Evolutionary conservation across 2,113 vertebrate species (phyloP).

Genomic region (Pipra filicauda): DNA sequence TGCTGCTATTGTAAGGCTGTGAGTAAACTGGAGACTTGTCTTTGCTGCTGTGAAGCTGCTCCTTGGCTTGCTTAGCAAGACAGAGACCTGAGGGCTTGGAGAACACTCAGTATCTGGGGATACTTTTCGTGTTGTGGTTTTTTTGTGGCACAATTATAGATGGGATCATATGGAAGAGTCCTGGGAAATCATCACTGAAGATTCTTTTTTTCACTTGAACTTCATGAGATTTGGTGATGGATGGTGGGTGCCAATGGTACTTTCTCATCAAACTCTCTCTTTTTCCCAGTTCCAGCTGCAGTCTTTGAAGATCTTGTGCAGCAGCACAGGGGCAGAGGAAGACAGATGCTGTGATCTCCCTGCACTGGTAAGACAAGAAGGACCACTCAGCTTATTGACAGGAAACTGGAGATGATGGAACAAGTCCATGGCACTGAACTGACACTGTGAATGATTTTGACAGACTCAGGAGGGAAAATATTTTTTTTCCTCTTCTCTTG

Average conservation of each 20-base stretch:
- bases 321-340: constrained; percentile 79
- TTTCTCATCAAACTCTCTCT: not conserved
- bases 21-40: not conserved
- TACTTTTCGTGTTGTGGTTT: not conserved
- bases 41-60: not conserved
- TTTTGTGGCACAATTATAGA: not conserved
- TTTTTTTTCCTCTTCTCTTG: not conserved
- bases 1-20: not conserved
- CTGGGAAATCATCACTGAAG: not conserved
- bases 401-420: not conserved
- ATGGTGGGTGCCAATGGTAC: rapidly evolving
- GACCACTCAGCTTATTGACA: not conserved
- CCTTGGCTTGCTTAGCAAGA: not conserved
- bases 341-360: constrained; percentile 92
- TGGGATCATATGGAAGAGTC: not conserved
- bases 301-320: constrained; percentile 85
- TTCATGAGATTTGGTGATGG: not conserved
- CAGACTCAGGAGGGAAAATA: not conserved
- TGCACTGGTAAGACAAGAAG: constrained; percentile 73
- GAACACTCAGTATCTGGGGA: not conserved
- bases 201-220: not conserved
- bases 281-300: constrained; percentile 87
- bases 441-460: not conserved
- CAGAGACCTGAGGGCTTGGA: not conserved
- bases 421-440: not conserved